A percentile compares a stretch with the other conserved stretches of the same genome.
Conservation (phyloP, 2,113 vertebrate genomes). For the Trematocara macrostoma region DNA sequence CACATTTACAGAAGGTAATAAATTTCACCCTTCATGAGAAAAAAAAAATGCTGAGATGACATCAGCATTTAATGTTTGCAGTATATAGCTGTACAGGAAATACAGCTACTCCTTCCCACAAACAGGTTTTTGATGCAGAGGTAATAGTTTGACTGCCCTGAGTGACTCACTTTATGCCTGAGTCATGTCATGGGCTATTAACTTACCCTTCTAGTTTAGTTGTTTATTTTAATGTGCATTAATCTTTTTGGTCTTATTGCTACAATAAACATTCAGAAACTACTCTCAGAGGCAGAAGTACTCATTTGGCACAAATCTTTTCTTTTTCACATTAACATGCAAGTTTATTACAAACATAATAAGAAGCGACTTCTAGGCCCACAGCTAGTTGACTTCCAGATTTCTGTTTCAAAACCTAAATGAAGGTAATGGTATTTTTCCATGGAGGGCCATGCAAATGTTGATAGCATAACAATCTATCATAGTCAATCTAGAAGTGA, state of each 20-base stretch:
- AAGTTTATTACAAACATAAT: not conserved
- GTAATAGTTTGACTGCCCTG: not conserved
- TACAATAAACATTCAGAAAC: not conserved
- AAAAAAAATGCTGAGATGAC: not conserved
- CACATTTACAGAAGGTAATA: not conserved
- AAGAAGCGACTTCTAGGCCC: not conserved
- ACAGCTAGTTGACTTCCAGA: not conserved
- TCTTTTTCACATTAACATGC: not conserved
- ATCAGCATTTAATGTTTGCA: conserved; percentile 33
- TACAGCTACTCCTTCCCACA: not conserved
- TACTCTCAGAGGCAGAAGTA: not conserved
- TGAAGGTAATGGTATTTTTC: not conserved
- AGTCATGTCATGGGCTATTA: not conserved
- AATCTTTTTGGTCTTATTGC: not conserved
- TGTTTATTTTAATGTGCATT: not conserved
- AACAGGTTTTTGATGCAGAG: not conserved
- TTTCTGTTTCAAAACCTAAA: not conserved
- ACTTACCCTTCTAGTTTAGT: not conserved
- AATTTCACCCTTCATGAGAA: not conserved
- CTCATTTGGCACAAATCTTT: not conserved
- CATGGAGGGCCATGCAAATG: not conserved
- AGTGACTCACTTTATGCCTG: not conserved
- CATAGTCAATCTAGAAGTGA: not conserved
- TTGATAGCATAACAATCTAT: not conserved
- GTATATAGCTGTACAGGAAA: not conserved